Conservation (phyloP, 2,113 vertebrate species). For the Microcebus jonahi region DNA sequence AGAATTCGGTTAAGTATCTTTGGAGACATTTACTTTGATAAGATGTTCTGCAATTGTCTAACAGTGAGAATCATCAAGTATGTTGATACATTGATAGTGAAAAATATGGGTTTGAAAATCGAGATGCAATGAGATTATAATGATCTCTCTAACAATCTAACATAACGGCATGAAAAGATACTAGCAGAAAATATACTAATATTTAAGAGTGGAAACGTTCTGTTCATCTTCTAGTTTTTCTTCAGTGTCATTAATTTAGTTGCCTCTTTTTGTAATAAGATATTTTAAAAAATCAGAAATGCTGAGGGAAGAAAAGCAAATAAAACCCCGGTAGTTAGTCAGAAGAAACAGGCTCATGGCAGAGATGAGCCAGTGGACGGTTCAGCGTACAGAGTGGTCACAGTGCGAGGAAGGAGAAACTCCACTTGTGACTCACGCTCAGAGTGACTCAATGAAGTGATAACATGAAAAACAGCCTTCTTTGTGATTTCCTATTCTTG, state of each 20-base stretch:
- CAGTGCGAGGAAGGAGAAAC: accelerated
- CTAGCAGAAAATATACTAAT: not conserved
- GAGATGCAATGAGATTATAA: not conserved
- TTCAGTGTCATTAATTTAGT: not conserved
- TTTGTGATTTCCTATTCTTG: not conserved
- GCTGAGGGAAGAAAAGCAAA: not conserved
- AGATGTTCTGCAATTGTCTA: not conserved
- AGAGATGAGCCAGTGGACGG: not conserved
- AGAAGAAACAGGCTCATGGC: not conserved
- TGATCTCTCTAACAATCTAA: not conserved
- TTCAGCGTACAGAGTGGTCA: not conserved
- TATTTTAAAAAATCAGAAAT: not conserved
- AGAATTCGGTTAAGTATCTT: not conserved
- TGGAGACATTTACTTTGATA: not conserved
- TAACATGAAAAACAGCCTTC: not conserved
- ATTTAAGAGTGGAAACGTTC: not conserved
- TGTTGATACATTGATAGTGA: not conserved
- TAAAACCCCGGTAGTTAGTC: not conserved
- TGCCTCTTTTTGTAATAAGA: not conserved
- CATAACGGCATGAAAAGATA: not conserved
- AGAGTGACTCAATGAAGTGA: not conserved
- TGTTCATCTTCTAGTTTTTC: not conserved
- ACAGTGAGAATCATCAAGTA: not conserved
- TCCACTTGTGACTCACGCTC: not conserved
- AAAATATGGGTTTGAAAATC: not conserved